A percentile compares a stretch with the other conserved stretches of the same genome.
Evolutionary conservation across 2,113 vertebrate genomes (phyloP).

Genomic region (Siniperca chuatsi): DNA sequence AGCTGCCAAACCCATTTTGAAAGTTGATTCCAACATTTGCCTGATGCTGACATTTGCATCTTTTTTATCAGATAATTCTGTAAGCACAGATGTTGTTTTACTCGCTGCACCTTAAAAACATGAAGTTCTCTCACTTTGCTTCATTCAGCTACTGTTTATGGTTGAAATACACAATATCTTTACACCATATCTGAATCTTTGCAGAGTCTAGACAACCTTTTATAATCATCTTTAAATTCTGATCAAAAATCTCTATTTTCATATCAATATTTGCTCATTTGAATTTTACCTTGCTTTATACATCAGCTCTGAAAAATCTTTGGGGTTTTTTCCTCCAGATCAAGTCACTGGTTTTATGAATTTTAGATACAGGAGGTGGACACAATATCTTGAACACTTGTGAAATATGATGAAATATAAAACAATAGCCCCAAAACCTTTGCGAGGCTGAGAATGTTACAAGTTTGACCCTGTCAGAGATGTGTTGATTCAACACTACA

Average conservation of each 20-base stretch:
- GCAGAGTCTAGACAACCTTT: neutral
- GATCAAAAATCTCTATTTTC: neutral
- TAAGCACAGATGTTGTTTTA: neutral
- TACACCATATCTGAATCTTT: neutral
- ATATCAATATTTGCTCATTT: neutral
- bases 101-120: neutral
- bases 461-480: neutral
- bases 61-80: neutral
- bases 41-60: neutral
- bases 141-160: neutral
- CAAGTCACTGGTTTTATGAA: neutral
- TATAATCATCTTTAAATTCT: neutral
- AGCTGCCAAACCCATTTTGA: slow-evolving; percentile 29
- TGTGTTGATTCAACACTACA: neutral
- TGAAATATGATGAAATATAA: neutral
- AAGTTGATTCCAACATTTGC: slow-evolving; percentile 1
- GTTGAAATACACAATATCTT: neutral
- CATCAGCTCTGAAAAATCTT: neutral
- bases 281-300: neutral
- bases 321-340: neutral
- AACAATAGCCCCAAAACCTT: neutral
- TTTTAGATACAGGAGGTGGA: neutral
- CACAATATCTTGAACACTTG: neutral
- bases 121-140: neutral
- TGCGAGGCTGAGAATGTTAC: neutral